Evolutionary conservation across 2,113 vertebrate genomes (phyloP), one percentile per base, ranked within the genome.

Genomic region (Festucalex cinctus): DNA sequence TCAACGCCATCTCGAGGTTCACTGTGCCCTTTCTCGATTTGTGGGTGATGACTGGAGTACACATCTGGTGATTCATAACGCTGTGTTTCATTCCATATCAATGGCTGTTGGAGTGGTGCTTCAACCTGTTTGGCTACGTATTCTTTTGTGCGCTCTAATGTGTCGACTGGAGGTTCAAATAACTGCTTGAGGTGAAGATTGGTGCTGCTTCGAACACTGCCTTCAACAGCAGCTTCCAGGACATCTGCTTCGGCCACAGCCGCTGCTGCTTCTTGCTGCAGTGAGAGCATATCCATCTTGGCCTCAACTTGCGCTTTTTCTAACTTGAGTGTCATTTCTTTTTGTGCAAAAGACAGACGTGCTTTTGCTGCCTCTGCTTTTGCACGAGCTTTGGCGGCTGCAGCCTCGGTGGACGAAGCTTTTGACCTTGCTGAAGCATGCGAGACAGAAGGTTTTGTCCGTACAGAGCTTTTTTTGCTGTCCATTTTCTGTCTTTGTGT

Each of bases 281-380:
- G 16, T 14, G 41, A 28, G 14, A 64, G 63, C 28, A 64, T 49
- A 16, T 46, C 24, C 41, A 64, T 46, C 16, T 43, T 28, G 0
- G 63, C 63, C 6, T 64, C 63, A 3, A 64, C 9, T 46, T 49
- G 41, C 9, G 63, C 44, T 64, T 64, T 46, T 35, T 64, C 43
- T 6, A 63, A n/a, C 41, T 64, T 64, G 17, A 64, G 26, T 17
- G 44, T 35, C 41, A 49, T 49, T 44, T 64, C 63, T 49, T 64
- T 49, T 28, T 35, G 22, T 19, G 63, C 63, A n/a, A 32, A 64
- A 20, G 43, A 22, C 24, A 64, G 41, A 26, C 63, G 24, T 48
- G 63, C 63, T 48, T 64, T 44, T 22, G 39, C 41, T 37, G 36
- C 60, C n/a, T 62, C 60, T 22, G 60, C 60, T 62, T 62, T 62